Base-by-base conservation (phyloP, 1,140 invertebrate genomes). In the Choristoneura fumiferana region DNA sequence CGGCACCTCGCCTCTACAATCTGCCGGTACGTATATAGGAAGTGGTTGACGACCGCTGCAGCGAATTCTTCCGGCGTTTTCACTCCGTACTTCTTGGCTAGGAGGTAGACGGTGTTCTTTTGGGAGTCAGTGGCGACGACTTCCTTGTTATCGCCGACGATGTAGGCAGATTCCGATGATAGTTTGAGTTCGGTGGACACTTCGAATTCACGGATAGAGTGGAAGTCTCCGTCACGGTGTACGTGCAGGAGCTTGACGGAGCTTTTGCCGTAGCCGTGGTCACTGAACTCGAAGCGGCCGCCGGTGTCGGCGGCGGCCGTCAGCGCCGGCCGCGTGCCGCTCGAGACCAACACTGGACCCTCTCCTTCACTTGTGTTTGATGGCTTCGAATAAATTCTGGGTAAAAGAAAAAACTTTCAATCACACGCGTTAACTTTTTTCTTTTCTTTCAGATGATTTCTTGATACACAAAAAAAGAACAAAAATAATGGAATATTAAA, bases 121-220 rank as follows among this genome's bases (percentile, higher is more conserved):
- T 96, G 95, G 5, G 94, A 94, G 70, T 96, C 95, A 0, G 95
- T 96, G 0, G 95, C 95, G n/a, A 95, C 92, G 36, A 95, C 93
- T 67, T 94, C 93, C 34, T 91, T 91, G 66, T 95, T 95, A 76
- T 94, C 92, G n/a, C 93, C 93, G 8, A 81, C 10, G 0, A 90
- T 65, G 65, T 88, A 90, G 65, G 95, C 94, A 52, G 91, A 92
- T 65, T 94, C 91, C 4, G 91, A 92, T 43, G 91, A 89, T n/a
- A 96, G 81, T 60, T 92, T 93, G 12, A 96, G 84, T 57, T 93
- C 92, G 1, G 94, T 94, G 66, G 91, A 92, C 8, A 96, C 94
- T 85, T 95, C 94, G 62, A 92, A 93, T 69, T 95, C 95, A 49
- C 93, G 91, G 55, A 95, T 94, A 60, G 90, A 89, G 71, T 95